A percentile compares a stretch with the other conserved stretches of the same genome.
Conservation (phyloP, 2,797 vertebrate species). For the Iguana delicatissima region DNA sequence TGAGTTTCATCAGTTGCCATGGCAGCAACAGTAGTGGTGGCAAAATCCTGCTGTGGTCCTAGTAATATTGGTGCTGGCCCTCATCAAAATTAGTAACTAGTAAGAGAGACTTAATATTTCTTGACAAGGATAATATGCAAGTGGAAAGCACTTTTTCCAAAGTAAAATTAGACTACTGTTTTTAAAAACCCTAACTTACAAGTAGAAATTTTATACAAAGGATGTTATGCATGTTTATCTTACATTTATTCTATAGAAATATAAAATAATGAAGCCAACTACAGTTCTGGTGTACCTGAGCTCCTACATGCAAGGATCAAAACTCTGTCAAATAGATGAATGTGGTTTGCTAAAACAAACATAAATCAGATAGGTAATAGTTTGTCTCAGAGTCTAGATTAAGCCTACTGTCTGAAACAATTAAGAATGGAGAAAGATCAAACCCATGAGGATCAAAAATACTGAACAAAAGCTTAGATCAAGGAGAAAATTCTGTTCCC, state of each 20-base stretch:
- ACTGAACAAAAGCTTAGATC: not conserved
- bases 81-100: not conserved
- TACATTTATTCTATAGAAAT: not conserved
- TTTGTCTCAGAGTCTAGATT: not conserved
- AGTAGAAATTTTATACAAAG: not conserved
- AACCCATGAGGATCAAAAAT: constrained; percentile 5
- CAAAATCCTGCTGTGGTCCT: not conserved
- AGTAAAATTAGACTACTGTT: not conserved
- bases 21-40: not conserved
- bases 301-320: not conserved
- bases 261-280: constrained; percentile 8
- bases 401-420: not conserved
- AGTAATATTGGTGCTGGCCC: not conserved
- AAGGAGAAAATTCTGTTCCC: not conserved
- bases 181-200: not conserved
- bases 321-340: not conserved
- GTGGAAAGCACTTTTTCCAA: not conserved
- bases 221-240: not conserved
- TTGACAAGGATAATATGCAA: not conserved
- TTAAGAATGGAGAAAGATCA: constrained; percentile 13
- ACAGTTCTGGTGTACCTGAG: not conserved
- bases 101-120: not conserved
- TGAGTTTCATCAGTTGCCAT: too few species aligned
- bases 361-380: not conserved
- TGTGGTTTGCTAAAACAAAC: constrained; percentile 12